These are phyloP conservation scores for Choristoneura fumiferana DNA, from an alignment of 1,140 invertebrate genomes.

Conservation along the genomic window DNA sequence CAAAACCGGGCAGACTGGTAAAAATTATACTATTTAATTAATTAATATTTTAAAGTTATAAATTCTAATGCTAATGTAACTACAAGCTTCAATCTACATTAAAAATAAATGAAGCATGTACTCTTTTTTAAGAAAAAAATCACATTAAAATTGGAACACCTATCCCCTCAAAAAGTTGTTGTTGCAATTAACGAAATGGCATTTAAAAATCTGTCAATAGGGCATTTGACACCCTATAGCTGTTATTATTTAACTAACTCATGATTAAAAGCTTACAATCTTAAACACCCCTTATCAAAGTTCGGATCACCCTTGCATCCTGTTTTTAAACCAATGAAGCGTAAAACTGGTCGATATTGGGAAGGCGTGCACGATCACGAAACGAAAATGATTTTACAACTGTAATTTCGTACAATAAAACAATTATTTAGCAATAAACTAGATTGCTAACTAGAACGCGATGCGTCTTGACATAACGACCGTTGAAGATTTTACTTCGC, in stretches of 20 bases:
- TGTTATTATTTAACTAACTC: conserved; percentile 6
- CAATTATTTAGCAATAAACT: conserved; percentile 8
- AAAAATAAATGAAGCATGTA: too few relatives aligned
- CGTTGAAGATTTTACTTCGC: too few relatives aligned
- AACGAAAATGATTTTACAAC: neutral
- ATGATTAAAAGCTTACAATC: conserved; percentile 8
- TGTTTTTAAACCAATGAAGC: conserved; percentile 10
- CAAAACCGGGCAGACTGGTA: too few relatives aligned
- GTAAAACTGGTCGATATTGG: neutral
- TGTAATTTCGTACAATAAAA: conserved; percentile 2
- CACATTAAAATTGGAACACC: too few relatives aligned
- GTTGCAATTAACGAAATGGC: neutral
- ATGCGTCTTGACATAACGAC: too few relatives aligned
- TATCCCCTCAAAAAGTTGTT: too few relatives aligned
- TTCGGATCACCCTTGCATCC: conserved; percentile 1
- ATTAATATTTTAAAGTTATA: too few relatives aligned
- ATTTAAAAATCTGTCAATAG: conserved; percentile 10
- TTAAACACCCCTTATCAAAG: neutral
- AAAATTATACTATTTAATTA: too few relatives aligned
- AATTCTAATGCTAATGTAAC: too few relatives aligned
- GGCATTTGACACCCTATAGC: conserved; percentile 11
- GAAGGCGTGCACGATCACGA: neutral
- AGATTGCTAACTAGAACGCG: neutral
- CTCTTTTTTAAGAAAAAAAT: too few relatives aligned
- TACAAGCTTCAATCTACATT: too few relatives aligned